Percentiles rank a stretch among this genome's conserved stretches.
Evolutionary conservation across 2,888 invertebrate genomes (phyloP).

Genomic region (Caenorhabditis doughertyi): DNA sequence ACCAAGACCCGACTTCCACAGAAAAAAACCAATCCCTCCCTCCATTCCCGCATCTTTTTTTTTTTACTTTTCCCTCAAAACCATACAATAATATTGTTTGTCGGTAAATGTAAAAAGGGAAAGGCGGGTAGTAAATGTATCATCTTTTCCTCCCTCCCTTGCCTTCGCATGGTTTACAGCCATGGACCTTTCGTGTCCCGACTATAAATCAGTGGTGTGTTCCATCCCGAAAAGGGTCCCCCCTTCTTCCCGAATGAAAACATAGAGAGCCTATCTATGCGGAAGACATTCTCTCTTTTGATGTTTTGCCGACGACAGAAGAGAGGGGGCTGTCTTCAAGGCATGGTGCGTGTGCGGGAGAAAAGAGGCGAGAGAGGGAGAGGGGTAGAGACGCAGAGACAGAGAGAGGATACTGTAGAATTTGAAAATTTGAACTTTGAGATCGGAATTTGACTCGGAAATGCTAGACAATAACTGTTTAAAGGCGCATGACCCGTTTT

Average conservation of each 20-base stretch:
- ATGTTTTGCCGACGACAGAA: not conserved
- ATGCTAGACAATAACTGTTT: too few species aligned
- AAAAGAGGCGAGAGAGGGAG: too few species aligned
- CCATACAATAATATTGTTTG: not conserved
- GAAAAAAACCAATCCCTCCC: too few species aligned
- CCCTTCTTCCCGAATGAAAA: not conserved
- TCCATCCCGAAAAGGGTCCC: not conserved
- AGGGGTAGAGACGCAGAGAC: too few species aligned
- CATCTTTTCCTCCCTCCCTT: conserved; percentile 32
- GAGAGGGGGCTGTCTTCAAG: not conserved
- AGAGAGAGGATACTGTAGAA: too few species aligned
- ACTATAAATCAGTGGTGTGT: conserved; percentile 26
- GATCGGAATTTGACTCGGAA: too few species aligned
- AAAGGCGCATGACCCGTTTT: too few species aligned
- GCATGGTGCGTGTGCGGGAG: not conserved
- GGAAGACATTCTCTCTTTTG: not conserved
- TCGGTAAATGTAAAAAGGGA: conserved; percentile 25
- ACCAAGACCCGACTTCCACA: too few species aligned
- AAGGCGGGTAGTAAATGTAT: conserved; percentile 51
- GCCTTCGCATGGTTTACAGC: conserved; percentile 57
- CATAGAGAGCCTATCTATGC: not conserved
- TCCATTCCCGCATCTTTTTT: too few species aligned
- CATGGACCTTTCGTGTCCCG: conserved; percentile 23
- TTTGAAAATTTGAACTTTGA: too few species aligned
- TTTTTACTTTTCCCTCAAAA: too few species aligned